Evolutionary conservation across 2,888 invertebrate species (phyloP).

Genomic region (Drosophila villosipedis): DNA sequence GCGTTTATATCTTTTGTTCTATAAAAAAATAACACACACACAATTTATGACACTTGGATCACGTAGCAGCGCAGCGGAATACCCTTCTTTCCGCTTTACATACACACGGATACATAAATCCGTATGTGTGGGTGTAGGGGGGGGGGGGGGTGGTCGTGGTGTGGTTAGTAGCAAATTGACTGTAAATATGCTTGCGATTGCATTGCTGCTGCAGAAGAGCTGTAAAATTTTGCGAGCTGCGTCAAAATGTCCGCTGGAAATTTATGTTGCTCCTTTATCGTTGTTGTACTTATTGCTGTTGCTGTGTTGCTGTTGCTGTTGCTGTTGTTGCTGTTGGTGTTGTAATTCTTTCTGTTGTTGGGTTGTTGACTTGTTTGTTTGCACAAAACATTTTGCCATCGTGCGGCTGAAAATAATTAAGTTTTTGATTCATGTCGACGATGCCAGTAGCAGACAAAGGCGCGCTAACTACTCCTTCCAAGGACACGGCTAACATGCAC

Average conservation of each 20-base stretch:
- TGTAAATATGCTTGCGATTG: slow-evolving; percentile 74
- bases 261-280: slow-evolving; percentile 56
- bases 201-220: slow-evolving; percentile 54
- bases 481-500: slow-evolving; percentile 56
- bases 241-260: slow-evolving; percentile 70
- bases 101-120: slow-evolving; percentile 30
- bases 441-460: slow-evolving; percentile 64
- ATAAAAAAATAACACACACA: slow-evolving; percentile 4
- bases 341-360: slow-evolving; percentile 18
- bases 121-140: slow-evolving; percentile 18
- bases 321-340: slow-evolving; percentile 1
- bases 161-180: slow-evolving; percentile 66
- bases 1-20: slow-evolving; percentile 34
- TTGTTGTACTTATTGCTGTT: slow-evolving; percentile 13
- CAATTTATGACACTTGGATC: slow-evolving; percentile 63
- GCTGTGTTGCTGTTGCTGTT: slow-evolving; percentile 7
- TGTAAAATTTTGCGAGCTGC: slow-evolving; percentile 68
- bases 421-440: slow-evolving; percentile 77
- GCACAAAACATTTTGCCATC: slow-evolving; percentile 60
- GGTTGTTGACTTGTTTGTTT: slow-evolving; percentile 53
- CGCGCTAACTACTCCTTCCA: slow-evolving; percentile 59
- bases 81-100: slow-evolving; percentile 3
- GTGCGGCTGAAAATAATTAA: slow-evolving; percentile 72
- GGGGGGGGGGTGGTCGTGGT: no score
- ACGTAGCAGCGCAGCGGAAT: slow-evolving; percentile 37